phyloP scores from a whole-genome alignment of 2,797 vertebrate species.

The Semaprochilodus insignis region DNA sequence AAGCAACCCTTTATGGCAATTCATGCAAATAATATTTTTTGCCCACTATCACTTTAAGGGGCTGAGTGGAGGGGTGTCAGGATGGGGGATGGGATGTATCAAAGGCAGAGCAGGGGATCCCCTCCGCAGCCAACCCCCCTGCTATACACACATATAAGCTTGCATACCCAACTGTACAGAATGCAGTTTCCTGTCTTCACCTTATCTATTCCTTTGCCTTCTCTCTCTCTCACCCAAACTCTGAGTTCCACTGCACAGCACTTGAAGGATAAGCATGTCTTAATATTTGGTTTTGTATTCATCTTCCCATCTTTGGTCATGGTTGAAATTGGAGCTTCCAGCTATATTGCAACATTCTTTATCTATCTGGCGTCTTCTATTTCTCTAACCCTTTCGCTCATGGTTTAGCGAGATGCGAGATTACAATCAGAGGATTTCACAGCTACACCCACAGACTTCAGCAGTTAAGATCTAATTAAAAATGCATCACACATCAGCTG shows the following conservation, averaged over 20 bases:
- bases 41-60: constrained; percentile 10
- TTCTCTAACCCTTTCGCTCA: constrained; percentile 65
- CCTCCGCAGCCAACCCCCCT: constrained; percentile 12
- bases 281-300: constrained; percentile 68
- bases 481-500: constrained; percentile 64
- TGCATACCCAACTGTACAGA: constrained; percentile 18
- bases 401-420: constrained; percentile 55
- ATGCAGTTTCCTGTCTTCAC: constrained; percentile 20
- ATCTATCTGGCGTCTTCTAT: constrained; percentile 46
- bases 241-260: constrained; percentile 43
- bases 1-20: not conserved
- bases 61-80: not conserved
- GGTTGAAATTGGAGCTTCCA: constrained; percentile 66
- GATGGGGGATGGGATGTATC: constrained; percentile 33
- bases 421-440: constrained; percentile 66
- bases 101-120: constrained; percentile 34
- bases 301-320: constrained; percentile 67
- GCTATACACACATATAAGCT: constrained; percentile 5
- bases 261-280: constrained; percentile 38
- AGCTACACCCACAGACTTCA: constrained; percentile 58
- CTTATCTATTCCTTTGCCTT: constrained; percentile 11
- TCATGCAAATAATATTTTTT: not conserved
- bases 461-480: constrained; percentile 69
- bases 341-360: constrained; percentile 56
- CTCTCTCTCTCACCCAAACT: constrained; percentile 26